These are phyloP conservation scores for Rhagonycha fulva DNA, from an alignment of 2,888 invertebrate genomes.

Conservation along the genomic window DNA sequence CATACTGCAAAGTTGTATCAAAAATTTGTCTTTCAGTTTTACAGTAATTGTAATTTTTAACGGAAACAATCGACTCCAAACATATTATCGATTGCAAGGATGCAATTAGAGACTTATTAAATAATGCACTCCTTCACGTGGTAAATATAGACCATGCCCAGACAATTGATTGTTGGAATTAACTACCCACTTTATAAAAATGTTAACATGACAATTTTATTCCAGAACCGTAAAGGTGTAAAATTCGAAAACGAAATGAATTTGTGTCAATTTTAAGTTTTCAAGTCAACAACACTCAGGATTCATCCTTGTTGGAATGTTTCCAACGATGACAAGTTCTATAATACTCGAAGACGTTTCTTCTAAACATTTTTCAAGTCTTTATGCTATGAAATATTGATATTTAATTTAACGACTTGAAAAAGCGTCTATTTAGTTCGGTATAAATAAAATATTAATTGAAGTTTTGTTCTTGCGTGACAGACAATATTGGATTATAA, in stretches of 20 bases:
- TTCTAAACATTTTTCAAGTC: not conserved
- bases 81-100: not conserved
- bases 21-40: constrained; percentile 3
- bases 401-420: not conserved
- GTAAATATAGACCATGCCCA: not conserved
- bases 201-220: not conserved
- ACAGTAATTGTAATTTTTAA: not conserved
- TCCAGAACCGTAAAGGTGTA: not conserved
- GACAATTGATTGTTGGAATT: not conserved
- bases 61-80: not conserved
- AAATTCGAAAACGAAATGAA: not conserved
- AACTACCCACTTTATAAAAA: not conserved
- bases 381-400: not conserved
- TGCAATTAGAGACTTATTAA: not conserved
- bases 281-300: not conserved
- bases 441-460: not conserved
- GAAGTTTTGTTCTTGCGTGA: constrained; percentile 4
- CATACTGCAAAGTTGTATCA: constrained; percentile 20
- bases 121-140: not conserved
- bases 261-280: not conserved
- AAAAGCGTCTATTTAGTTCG: not conserved
- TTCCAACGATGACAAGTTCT: not conserved
- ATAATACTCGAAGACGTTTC: not conserved
- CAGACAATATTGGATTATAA: constrained; percentile 1
- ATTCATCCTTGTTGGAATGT: not conserved